phyloP scores from a whole-genome alignment of 2,113 vertebrate species.

The Dasyprocta punctata region DNA sequence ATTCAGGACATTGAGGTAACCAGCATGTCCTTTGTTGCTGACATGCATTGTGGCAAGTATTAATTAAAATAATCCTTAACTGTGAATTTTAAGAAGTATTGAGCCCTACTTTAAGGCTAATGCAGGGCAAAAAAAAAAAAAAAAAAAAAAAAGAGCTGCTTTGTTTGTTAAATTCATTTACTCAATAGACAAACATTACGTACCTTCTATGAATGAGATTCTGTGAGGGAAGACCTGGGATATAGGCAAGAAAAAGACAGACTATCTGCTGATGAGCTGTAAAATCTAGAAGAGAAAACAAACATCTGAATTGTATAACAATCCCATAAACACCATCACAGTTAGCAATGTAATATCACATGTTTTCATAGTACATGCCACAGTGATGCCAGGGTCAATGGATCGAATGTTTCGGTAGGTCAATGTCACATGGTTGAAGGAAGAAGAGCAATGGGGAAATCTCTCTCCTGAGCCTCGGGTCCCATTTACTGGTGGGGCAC shows the following conservation, averaged over 20 bases:
- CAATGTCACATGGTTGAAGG: not conserved
- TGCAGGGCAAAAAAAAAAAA: not conserved
- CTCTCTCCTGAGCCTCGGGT: not conserved
- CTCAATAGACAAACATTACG: not conserved
- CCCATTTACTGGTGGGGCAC: not conserved
- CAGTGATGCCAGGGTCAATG: not conserved
- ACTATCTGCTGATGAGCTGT: not conserved
- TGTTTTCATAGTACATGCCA: not conserved
- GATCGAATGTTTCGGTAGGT: not conserved
- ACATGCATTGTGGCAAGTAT: not conserved
- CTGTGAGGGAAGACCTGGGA: not conserved
- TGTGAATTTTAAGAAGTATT: not conserved
- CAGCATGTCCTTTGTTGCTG: not conserved
- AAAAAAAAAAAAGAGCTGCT: not conserved
- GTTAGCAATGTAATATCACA: not conserved
- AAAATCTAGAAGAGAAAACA: not conserved
- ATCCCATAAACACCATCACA: not conserved
- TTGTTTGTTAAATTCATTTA: not conserved
- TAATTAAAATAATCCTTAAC: not conserved
- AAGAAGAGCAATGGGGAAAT: not conserved
- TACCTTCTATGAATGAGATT: not conserved
- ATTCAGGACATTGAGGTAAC: not conserved
- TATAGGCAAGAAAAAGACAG: not conserved
- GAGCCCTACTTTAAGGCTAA: constrained; percentile 16
- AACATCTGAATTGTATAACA: not conserved